Evolutionary conservation across 2,888 invertebrate genomes (phyloP), one percentile per base, ranked within the genome.

Genomic region (Choreutis nemorana): DNA sequence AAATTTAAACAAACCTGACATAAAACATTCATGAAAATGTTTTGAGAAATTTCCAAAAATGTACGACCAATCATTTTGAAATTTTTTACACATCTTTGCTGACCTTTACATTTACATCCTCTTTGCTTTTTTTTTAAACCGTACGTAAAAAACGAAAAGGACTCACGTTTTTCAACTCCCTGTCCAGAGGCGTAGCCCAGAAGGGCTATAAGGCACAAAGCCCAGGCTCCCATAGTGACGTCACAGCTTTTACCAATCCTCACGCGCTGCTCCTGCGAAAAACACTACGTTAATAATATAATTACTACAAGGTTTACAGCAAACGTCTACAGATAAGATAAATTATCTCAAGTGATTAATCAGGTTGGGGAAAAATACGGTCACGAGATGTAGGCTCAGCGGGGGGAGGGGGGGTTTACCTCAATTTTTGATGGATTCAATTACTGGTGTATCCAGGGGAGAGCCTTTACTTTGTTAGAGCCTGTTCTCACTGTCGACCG

Each of bases 311-410:
- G 14, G 14, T 15, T 8, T n/a, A 24, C 25, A 22, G 22, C 10
- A 14, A 21, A 9, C 28, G 23, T n/a, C 23, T 32, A 21, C 25
- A 25, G 68, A 65, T 70, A 67, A 70, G 71, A 68, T 67, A 65
- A 50, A 40, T 63, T 63, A 67, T 67, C 63, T 45, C 35, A 33
- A 47, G 44, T 65, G 62, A 67, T 67, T 63, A 66, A 63, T 64
- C 60, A 55, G 45, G 50, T 65, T 67, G 72, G 71, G 71, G 68
- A 71, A 72, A 58, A 52, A 70, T 64, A 46, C 32, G 44, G 62
- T 73, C 75, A 73, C 75, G 73, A 70, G 75, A 64, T 57, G 55
- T 50, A 42, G 37, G 41, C 41, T 32, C 24, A 12, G 13, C 8
- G 11, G 9, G 11, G 23, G 23, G 6, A 13, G 23, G 23, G 23